These are phyloP conservation scores for Hanleya hanleyi DNA, from an alignment of 2,888 invertebrate genomes.

Conservation along the genomic window DNA sequence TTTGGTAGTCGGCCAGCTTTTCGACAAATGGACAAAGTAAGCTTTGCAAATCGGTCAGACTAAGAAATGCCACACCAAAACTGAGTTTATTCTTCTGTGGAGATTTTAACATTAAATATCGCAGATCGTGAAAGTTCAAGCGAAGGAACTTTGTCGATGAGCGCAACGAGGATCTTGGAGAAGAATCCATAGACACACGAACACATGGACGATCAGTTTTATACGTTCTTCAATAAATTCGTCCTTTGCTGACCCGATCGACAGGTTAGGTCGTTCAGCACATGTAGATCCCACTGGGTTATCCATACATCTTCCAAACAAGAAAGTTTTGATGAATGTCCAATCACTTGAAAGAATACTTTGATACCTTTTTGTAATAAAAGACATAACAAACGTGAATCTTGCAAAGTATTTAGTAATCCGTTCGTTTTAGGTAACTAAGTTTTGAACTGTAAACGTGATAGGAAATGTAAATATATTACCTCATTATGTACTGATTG, in stretches of 20 bases:
- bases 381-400: neutral
- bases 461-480: neutral
- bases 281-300: neutral
- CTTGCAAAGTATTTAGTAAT: neutral
- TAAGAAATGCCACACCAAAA: neutral
- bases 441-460: neutral
- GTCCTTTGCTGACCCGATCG: neutral
- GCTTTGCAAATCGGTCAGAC: neutral
- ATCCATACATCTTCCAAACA: neutral
- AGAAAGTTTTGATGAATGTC: neutral
- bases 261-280: neutral
- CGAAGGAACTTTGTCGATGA: neutral
- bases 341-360: neutral
- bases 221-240: neutral
- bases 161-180: neutral
- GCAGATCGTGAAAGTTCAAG: neutral
- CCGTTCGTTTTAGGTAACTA: neutral
- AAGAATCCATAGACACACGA: neutral
- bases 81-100: neutral
- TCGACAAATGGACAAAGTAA: neutral
- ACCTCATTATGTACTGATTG: neutral
- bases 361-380: neutral
- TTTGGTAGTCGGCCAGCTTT: neutral
- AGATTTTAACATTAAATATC: neutral
- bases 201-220: too few relatives aligned